Base-by-base conservation (phyloP, 2,888 invertebrate genomes). In the Acrobasis suavella region DNA sequence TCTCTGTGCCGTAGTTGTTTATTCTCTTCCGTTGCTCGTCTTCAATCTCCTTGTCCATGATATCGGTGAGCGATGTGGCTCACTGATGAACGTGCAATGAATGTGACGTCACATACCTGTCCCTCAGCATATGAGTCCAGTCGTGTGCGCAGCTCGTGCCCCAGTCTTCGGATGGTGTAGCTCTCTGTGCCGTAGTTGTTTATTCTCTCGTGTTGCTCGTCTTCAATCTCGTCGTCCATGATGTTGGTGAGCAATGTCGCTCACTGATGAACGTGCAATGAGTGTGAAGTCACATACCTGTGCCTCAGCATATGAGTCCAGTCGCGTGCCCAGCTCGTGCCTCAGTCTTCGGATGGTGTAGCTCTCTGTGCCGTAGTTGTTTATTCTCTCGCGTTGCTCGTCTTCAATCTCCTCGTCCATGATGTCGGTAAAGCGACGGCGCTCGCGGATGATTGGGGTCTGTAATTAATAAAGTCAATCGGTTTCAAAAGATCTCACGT, bases 371-470 rank as follows among this genome's bases (percentile, higher is more conserved):
- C 96, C 96, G 79, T 97, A 97, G 77, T 94, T 94, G 85, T 95
- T 96, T 79, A 97, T 97, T 63, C 97, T 93, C 50, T 95, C 95
- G 79, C 95, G 96, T 10, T 96, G 94, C 86, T 98, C 98, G 85
- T 98, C 98, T 75, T 97, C 97, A 67, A 98, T 98, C 89, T 98
- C 98, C 82, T 98, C 98, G 83, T 98, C 98, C 98, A 98, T 98
- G 14, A 98, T 95, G 82, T 98, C 98, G 1, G 97, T 97, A 87
- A 98, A 98, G 68, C 97, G 95, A 66, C 98, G 95, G 65, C 98
- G 94, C 86, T 98, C 98, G 59, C 96, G 95, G 76, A 98, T 97
- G 46, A 97, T 95, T 0, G 97, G 97, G 0, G 96, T 95, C 97
- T 96, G 81, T 2, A 51, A 60, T 60, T 65, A 32, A 6, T 32